Base-by-base conservation (phyloP, 2,113 vertebrate species). In the Dolichotis patagonum region DNA sequence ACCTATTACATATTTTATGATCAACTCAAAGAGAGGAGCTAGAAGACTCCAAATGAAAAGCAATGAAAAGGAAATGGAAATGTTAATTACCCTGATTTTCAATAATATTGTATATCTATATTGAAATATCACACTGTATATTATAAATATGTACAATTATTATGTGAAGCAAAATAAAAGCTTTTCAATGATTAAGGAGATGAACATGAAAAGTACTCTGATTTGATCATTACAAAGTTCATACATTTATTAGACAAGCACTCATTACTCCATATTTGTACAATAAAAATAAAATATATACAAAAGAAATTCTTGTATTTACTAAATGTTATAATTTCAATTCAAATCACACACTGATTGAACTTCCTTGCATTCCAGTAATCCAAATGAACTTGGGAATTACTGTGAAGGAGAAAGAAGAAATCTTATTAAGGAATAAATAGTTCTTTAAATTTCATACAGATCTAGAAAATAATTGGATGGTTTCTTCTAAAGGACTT, bases 401-500 rank as follows among this genome's bases (percentile, higher is more conserved):
- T 81, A n/a, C 60, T 69, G 20, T 17, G 65, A 13, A 86, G 43
- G 7, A 60, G 38, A 92, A 69, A 60, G 20, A 92, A 49, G 16
- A 8, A n/a, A 38, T 46, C 7, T 71, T 92, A 49, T 60, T 20
- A 73, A 83, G 46, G 7, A 24, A 7, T 65, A 90, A 80, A 58
- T 41, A 43, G 2, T 71, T 60, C 46, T 35, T 92, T 78, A 54
- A 71, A 85, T 85, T 85, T 93, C 32, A 63, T 22, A 63, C 30
- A 73, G 30, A 17, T 52, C n/a, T 63, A 65, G 58, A 67, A 92
- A 92, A 92, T 32, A 85, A 85, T 41, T 93, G 43, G 26, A 93
- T 85, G 38, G 13, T 86, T 62, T 77, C 82, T 85, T 75, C 26
- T 35, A 77, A 65, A 77, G 58, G 26, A 3, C 17, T 32, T 69